Percentiles rank a stretch among this genome's conserved stretches.
phyloP scores from a whole-genome alignment of 1,140 invertebrate genomes.

The Drosophila pandora region DNA sequence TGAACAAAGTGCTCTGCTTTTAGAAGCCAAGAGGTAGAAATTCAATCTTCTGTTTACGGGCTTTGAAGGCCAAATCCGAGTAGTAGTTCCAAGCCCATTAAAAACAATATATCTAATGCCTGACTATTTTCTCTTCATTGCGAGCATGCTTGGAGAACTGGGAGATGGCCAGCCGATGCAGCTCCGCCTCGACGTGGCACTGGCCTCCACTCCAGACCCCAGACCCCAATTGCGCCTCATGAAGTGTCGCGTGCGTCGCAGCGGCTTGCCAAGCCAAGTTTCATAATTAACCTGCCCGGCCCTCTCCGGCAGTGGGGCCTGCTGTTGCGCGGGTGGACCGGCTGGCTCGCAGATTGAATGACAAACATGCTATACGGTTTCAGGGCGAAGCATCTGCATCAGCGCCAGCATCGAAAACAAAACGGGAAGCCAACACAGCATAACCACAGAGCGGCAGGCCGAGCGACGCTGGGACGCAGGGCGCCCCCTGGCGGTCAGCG shows the following conservation, averaged over 20 bases:
- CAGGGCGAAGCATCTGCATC: conserved; percentile 13
- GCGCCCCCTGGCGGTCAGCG: conserved; percentile 25
- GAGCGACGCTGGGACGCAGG: conserved; percentile 23
- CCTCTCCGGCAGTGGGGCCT: conserved; percentile 6
- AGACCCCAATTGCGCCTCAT: conserved; percentile 36
- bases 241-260: conserved; percentile 20
- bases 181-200: neutral
- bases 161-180: neutral
- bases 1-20: too few species aligned
- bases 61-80: too few species aligned
- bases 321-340: conserved; percentile 35
- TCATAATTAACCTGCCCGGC: conserved; percentile 40
- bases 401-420: conserved; percentile 3
- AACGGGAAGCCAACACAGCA: conserved; percentile 28
- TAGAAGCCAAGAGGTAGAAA: too few species aligned
- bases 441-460: conserved; percentile 34
- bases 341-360: conserved; percentile 40
- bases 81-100: too few species aligned
- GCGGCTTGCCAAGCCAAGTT: conserved; percentile 6
- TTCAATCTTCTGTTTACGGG: too few species aligned
- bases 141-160: too few species aligned
- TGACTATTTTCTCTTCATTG: too few species aligned
- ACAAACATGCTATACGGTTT: conserved; percentile 53
- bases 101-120: too few species aligned
- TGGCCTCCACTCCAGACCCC: neutral